phyloP scores from a whole-genome alignment of 2,888 invertebrate genomes.

The Octodonta nipae region DNA sequence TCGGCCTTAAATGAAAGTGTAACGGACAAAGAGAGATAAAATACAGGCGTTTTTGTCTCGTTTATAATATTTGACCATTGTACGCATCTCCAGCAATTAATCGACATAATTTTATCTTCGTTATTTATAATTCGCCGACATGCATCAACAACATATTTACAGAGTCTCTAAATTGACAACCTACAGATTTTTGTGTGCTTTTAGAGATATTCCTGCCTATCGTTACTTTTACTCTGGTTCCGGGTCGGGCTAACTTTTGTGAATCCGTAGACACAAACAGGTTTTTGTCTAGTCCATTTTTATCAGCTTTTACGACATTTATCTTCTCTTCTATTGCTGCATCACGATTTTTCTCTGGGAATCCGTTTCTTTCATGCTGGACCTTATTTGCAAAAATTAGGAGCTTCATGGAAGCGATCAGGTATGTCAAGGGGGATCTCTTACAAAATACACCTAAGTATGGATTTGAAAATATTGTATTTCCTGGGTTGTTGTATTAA shows the following conservation, averaged over 20 bases:
- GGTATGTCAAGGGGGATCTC: too few species aligned
- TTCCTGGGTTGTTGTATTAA: too few species aligned
- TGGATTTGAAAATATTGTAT: too few species aligned
- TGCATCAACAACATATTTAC: constrained; percentile 83
- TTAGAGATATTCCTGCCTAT: constrained; percentile 28
- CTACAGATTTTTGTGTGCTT: constrained; percentile 48
- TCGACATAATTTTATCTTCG: too few species aligned
- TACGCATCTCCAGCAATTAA: too few species aligned
- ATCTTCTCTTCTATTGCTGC: constrained; percentile 91
- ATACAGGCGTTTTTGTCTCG: too few species aligned
- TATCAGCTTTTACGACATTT: constrained; percentile 48
- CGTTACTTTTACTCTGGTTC: constrained; percentile 33
- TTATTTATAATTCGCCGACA: too few species aligned
- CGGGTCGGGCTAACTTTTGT: constrained; percentile 28
- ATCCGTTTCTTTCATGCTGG: constrained; percentile 80
- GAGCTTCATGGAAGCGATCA: too few species aligned
- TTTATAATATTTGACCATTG: too few species aligned
- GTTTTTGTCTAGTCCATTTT: constrained; percentile 39
- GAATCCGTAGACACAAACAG: constrained; percentile 34
- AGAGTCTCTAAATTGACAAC: constrained; percentile 86
- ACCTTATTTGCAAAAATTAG: constrained; percentile 95
- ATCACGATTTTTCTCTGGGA: constrained; percentile 94
- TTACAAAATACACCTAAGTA: too few species aligned
- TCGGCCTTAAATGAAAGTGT: too few species aligned
- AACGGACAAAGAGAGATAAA: too few species aligned